Conservation (phyloP, 2,797 vertebrate species). For the Chaetodon trifasciatus region DNA sequence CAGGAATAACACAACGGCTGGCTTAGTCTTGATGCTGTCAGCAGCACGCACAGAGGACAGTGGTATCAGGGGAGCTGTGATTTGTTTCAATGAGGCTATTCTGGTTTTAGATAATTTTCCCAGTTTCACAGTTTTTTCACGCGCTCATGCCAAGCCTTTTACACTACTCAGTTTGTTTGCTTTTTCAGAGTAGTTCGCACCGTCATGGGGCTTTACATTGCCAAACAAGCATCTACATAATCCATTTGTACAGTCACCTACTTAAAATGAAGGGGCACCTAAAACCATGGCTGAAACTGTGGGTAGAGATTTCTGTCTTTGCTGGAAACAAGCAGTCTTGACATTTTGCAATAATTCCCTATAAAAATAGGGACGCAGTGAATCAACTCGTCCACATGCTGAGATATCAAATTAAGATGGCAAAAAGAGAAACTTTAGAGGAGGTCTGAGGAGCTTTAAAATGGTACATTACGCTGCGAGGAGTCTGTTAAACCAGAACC, state of each 20-base stretch:
- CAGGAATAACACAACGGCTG: slow-evolving; percentile 42
- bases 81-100: slow-evolving; percentile 50
- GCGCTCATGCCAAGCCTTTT: slow-evolving; percentile 31
- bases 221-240: slow-evolving; percentile 54
- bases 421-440: slow-evolving; percentile 56
- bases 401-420: slow-evolving; percentile 58
- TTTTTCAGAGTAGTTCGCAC: slow-evolving; percentile 46
- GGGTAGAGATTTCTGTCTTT: slow-evolving; percentile 45
- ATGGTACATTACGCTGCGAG: slow-evolving; percentile 58
- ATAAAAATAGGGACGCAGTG: slow-evolving; percentile 47
- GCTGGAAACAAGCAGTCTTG: slow-evolving; percentile 42
- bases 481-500: slow-evolving; percentile 71
- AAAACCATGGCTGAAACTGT: slow-evolving; percentile 41
- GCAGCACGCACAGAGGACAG: slow-evolving; percentile 29
- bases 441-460: slow-evolving; percentile 62
- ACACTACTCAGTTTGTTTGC: slow-evolving; percentile 42
- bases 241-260: slow-evolving; percentile 54
- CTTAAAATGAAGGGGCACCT: slow-evolving; percentile 48
- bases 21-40: slow-evolving; percentile 44
- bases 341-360: slow-evolving; percentile 48
- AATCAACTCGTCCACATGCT: slow-evolving; percentile 46
- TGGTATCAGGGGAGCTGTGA: slow-evolving; percentile 46
- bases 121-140: slow-evolving; percentile 43
- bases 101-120: slow-evolving; percentile 42
- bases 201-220: slow-evolving; percentile 33